These are phyloP conservation scores for Zaprionus lineosus DNA, from an alignment of 2,888 invertebrate genomes.

Conservation along the genomic window DNA sequence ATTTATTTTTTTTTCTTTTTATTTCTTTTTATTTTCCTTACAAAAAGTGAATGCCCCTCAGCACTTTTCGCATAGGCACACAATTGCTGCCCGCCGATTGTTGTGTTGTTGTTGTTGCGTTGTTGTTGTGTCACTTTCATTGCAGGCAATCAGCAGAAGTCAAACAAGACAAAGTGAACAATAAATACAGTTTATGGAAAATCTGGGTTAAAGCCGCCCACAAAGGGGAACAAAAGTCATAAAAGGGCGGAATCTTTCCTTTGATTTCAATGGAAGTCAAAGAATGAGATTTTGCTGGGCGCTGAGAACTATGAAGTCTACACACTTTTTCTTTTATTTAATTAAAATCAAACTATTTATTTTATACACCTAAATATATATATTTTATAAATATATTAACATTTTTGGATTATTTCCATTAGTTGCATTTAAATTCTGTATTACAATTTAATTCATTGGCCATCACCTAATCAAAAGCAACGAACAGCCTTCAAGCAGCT, in stretches of 20 bases:
- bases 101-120: too few relatives aligned
- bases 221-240: too few relatives aligned
- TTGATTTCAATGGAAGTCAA: too few relatives aligned
- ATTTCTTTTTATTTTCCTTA: constrained; percentile 5
- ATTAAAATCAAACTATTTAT: too few relatives aligned
- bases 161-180: background rate
- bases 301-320: too few relatives aligned
- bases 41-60: constrained; percentile 63
- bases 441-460: too few relatives aligned
- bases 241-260: too few relatives aligned
- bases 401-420: constrained; percentile 6
- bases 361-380: background rate
- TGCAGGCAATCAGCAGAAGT: background rate
- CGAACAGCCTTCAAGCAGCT: constrained; percentile 35
- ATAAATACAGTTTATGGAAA: too few relatives aligned
- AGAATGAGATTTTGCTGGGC: too few relatives aligned
- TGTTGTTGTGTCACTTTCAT: constrained; percentile 11
- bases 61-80: constrained; percentile 22
- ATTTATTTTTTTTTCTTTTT: background rate
- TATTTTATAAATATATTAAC: background rate
- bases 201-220: too few relatives aligned
- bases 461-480: background rate
- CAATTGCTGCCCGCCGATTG: constrained; percentile 22
- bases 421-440: background rate
- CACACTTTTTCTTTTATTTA: too few relatives aligned